Evolutionary conservation across 2,888 invertebrate genomes (phyloP).

Genomic region (Gymnocheta viridis): DNA sequence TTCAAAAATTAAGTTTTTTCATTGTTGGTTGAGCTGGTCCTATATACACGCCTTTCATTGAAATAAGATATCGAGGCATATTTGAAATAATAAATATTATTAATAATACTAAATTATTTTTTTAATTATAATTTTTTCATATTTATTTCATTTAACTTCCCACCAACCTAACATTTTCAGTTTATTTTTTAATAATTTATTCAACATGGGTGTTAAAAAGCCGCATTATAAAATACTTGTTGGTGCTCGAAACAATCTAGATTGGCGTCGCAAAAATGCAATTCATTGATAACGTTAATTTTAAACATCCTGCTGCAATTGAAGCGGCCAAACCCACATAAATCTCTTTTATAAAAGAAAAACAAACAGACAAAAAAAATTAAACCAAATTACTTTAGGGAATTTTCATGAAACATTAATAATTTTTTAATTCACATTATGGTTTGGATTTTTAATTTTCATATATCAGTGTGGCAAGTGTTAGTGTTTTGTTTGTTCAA

Average conservation of each 20-base stretch:
- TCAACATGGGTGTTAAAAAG: neutral
- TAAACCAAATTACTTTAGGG: constrained; percentile 53
- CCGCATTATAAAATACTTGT: neutral
- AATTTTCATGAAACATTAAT: constrained; percentile 31
- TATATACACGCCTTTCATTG: too few species aligned
- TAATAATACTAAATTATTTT: too few species aligned
- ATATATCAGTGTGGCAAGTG: neutral
- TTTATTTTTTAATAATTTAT: neutral
- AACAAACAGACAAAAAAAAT: constrained; percentile 17
- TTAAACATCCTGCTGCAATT: constrained; percentile 59
- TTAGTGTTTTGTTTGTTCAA: too few species aligned
- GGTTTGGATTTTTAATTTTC: neutral
- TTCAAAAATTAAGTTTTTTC: too few species aligned
- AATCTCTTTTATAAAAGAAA: constrained; percentile 19
- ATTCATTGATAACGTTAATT: constrained; percentile 69
- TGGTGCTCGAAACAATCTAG: constrained; percentile 21
- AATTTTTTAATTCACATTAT: neutral
- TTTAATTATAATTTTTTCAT: too few species aligned
- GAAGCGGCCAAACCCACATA: constrained; percentile 20
- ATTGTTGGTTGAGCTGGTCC: too few species aligned
- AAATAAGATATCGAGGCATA: too few species aligned
- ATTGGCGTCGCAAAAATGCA: constrained; percentile 53
- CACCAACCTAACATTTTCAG: neutral
- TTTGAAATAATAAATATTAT: too few species aligned
- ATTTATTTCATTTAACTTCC: neutral